phyloP scores from a whole-genome alignment of 2,797 vertebrate species.

The Poliocrania exsul region DNA sequence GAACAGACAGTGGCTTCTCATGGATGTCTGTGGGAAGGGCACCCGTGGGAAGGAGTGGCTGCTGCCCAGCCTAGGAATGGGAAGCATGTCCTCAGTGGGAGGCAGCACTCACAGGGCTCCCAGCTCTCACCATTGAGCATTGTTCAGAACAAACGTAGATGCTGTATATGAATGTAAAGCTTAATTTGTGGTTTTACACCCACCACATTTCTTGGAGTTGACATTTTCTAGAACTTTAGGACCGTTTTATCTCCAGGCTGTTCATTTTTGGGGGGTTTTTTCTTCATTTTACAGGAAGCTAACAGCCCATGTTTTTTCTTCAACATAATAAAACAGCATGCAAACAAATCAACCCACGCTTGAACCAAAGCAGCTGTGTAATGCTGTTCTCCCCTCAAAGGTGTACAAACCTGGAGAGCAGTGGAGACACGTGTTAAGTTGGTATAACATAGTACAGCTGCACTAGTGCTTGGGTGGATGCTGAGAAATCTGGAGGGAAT shows the following conservation, averaged over 20 bases:
- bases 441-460: not conserved
- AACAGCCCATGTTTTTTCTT: not conserved
- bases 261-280: not conserved
- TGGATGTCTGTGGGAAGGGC: constrained; percentile 26
- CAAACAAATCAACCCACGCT: not conserved
- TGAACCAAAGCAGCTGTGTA: not conserved
- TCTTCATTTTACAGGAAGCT: not conserved
- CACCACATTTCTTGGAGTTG: constrained; percentile 44
- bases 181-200: constrained; percentile 28
- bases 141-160: not conserved
- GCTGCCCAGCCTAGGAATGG: constrained; percentile 20
- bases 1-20: constrained; percentile 4
- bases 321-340: not conserved
- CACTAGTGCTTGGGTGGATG: not conserved
- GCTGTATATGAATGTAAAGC: not conserved
- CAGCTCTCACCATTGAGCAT: not conserved
- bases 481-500: not conserved
- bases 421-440: not conserved
- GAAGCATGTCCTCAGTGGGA: constrained; percentile 63
- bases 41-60: not conserved
- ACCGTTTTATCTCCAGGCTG: not conserved
- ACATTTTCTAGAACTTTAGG: constrained; percentile 14
- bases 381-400: not conserved
- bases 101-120: not conserved
- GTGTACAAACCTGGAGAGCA: not conserved